Evolutionary conservation across 2,888 invertebrate species (phyloP), one percentile per base, ranked within the genome.

Genomic region (Lysandra bellargus): DNA sequence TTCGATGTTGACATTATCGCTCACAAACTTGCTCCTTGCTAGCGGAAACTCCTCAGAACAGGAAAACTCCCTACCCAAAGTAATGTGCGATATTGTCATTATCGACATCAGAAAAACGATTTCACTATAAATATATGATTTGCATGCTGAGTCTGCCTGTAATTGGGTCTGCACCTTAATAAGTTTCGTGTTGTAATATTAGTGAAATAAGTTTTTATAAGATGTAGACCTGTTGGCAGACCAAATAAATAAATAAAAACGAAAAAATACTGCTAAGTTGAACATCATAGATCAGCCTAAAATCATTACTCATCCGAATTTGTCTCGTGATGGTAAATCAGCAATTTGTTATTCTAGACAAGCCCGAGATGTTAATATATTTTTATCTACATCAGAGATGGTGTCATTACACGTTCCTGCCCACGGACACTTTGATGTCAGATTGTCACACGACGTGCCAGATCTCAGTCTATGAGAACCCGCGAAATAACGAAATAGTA

Each of bases 391-490:
- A 85, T 84, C 85, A 85, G 87, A 85, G 86, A 92, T 92, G 91
- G 89, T 87, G 91, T 91, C 90, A 90, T 90, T 90, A 89, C 90
- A 91, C 90, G 91, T 91, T 89, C 84, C 89, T 86, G 86, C 91
- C 91, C 89, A 92, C 91, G 87, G 89, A 84, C 87, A 87, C 86
- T 87, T 86, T 88, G 89, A 90, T 90, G 89, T 86, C 85, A 85
- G 86, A 81, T 83, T 84, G 83, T 83, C 83, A 80, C 80, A 80
- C 78, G 61, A 78, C 80, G 77, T 40, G 77, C 37, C 78, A 78
- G 57, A 49, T 78, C 80, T 80, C 40, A 2, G 76, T 76, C 76
- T 76, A 57, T 76, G 76, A 57, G 76, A 76, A 76, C 76, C 49
- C 49, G 76, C 76, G 57, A 76, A 33, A 76, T 57, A 30, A 74